Evolutionary conservation across 2,888 invertebrate genomes (phyloP), one percentile per base, ranked within the genome.

Genomic region (Oegoconia quadripuncta): DNA sequence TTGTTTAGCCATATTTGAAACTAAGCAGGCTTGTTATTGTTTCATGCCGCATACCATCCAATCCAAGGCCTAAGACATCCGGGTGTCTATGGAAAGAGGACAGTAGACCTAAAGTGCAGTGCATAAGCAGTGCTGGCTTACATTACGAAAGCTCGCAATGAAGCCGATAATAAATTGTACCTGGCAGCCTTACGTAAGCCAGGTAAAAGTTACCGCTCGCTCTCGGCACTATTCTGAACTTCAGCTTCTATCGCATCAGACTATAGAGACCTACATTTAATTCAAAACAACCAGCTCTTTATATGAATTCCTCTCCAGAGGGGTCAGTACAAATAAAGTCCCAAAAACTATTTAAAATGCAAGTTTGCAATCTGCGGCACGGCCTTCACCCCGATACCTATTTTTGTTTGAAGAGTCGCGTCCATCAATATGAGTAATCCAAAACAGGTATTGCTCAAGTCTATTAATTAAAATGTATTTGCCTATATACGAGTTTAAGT

Each of bases 131-230:
- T 61, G 52, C 64, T 74, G 70, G 69, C 74, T 73, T 60, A 74
- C 56, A 75, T 86, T 84, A 78, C 84, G 86, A 86, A 84, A 86
- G 80, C 77, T 81, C 59, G 72, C 68, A 69, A 68, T 76, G 72
- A 58, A 72, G 74, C 64, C 76, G 68, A 80, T 81, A 81, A 76
- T 82, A 84, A 86, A 83, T 80, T 77, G 79, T 80, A 66, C 71
- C 73, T 75, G 80, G 73, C 71, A 58, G 52, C 45, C 55, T 86
- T 86, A 79, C 77, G 76, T 75, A 83, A 84, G 56, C 51, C 67
- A 69, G 76, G 84, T 86, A 86, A 86, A 86, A 84, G 84, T 86
- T 71, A 75, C 76, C 75, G 67, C 65, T 76, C 67, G 73, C 73
- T 73, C 52, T 65, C 61, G 54, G 64, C 66, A 71, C 64, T 75